Base-by-base conservation (phyloP, 2,888 invertebrate genomes). In the Papilio elwesi region DNA sequence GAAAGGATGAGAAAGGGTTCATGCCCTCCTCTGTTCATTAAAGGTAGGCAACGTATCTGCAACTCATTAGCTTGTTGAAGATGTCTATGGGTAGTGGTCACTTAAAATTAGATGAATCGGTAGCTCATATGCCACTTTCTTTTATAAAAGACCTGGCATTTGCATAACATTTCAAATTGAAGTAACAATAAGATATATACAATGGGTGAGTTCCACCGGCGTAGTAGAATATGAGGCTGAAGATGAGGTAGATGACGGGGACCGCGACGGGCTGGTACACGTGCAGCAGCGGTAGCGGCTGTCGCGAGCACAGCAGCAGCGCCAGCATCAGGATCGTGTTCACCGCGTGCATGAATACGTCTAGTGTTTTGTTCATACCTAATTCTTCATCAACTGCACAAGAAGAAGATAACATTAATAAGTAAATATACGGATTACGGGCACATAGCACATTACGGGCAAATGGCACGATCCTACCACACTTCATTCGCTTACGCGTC, bases 291-390 rank as follows among this genome's bases (percentile, higher is more conserved):
- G 95, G 94, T 15, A 96, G 91, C 7, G 97, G 97, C 80, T 97
- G 96, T n/a, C 95, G 95, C n/a, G 96, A 95, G 59, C 96, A 87
- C 75, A 95, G 90, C 78, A 97, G 85, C 83, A 98, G 96, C 11
- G 95, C 81, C 63, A 97, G 81, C 95, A 97, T 97, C 80, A 97
- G 87, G 62, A 96, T 85, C 11, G 96, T 96, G 90, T 97, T 97
- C 78, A 96, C 91, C 8, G 94, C 95, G 84, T 92, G 93, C 64
- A 90, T 85, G 77, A 92, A 90, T 43, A 91, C 75, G 78, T 94
- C 92, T 73, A 92, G 78, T 0, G 84, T 82, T 0, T 76, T 69
- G 71, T 87, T 78, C 1, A 89, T 75, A 0, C 85, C 86, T 74
- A 78, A 87, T 2, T 89, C 85, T 15, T 81, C 81, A 3, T 76